Conservation (phyloP, 2,888 invertebrate genomes). For the Tholera decimalis region DNA sequence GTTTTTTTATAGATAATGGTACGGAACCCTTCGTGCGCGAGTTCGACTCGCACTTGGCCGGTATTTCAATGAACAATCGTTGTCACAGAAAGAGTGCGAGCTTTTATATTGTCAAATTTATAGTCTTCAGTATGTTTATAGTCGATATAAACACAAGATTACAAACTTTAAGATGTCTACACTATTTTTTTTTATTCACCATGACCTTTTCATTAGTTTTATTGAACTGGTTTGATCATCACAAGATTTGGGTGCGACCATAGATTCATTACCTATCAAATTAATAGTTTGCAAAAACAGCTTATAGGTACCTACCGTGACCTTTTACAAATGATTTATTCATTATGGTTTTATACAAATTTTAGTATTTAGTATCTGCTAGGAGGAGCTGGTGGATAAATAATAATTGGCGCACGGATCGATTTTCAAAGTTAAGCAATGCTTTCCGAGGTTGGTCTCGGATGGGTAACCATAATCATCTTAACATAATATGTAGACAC, state of each 20-base stretch:
- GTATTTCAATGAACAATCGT: too few relatives aligned
- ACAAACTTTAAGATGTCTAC: constrained; percentile 2
- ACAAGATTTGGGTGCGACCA: constrained; percentile 10
- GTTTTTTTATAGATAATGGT: too few relatives aligned
- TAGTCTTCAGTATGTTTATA: not conserved
- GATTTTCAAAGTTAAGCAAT: too few relatives aligned
- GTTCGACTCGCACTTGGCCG: too few relatives aligned
- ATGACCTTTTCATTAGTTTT: constrained; percentile 22
- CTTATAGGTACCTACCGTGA: constrained; percentile 6
- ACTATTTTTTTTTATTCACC: not conserved
- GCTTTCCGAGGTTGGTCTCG: too few relatives aligned
- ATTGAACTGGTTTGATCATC: constrained; percentile 31
- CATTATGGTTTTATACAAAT: not conserved
- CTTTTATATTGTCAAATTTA: not conserved
- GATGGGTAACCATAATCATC: too few relatives aligned
- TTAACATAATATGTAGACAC: too few relatives aligned
- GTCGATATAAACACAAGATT: not conserved
- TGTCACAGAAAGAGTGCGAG: too few relatives aligned
- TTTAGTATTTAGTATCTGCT: too few relatives aligned
- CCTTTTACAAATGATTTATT: constrained; percentile 22
- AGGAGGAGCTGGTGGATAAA: too few relatives aligned
- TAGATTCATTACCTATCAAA: constrained; percentile 6
- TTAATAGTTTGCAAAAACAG: not conserved
- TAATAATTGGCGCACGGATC: too few relatives aligned
- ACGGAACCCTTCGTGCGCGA: too few relatives aligned